phyloP scores from a whole-genome alignment of 2,113 vertebrate species.

The Actenoides hombroni region DNA sequence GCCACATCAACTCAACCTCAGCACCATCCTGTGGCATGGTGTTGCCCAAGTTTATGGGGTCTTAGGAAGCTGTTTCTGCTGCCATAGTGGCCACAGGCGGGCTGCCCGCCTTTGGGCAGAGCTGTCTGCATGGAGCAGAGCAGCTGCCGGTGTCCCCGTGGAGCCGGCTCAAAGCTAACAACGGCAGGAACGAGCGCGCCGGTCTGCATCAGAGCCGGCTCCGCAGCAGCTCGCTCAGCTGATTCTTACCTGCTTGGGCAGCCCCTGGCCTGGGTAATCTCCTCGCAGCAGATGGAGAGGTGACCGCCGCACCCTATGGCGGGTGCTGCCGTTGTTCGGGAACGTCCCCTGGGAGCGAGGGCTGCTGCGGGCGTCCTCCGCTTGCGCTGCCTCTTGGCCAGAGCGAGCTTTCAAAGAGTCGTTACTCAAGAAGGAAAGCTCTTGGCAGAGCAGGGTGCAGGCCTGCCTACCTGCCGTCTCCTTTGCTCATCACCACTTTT shows the following conservation, averaged over 20 bases:
- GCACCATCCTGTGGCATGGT: accelerated
- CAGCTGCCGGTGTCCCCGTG: not conserved
- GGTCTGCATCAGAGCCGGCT: not conserved
- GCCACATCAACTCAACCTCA: accelerated
- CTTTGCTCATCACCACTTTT: not conserved
- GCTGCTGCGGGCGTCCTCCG: not conserved
- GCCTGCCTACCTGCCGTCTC: not conserved
- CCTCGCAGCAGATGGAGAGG: not conserved
- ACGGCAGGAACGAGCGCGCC: accelerated
- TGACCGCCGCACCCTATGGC: accelerated
- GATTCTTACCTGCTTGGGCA: not conserved
- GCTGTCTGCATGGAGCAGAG: not conserved
- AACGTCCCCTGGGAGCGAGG: accelerated
- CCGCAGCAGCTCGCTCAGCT: not conserved
- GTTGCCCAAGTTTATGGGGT: not conserved
- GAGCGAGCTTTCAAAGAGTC: not conserved
- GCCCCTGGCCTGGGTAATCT: not conserved
- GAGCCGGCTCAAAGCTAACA: not conserved
- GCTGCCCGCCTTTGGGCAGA: not conserved
- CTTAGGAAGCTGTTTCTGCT: not conserved
- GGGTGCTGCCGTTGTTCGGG: not conserved
- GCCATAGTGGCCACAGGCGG: not conserved
- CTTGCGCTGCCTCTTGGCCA: accelerated
- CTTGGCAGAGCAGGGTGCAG: not conserved
- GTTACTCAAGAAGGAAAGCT: not conserved